Base-by-base conservation (phyloP, 1,140 invertebrate species). In the Hypsibius dujardini region DNA sequence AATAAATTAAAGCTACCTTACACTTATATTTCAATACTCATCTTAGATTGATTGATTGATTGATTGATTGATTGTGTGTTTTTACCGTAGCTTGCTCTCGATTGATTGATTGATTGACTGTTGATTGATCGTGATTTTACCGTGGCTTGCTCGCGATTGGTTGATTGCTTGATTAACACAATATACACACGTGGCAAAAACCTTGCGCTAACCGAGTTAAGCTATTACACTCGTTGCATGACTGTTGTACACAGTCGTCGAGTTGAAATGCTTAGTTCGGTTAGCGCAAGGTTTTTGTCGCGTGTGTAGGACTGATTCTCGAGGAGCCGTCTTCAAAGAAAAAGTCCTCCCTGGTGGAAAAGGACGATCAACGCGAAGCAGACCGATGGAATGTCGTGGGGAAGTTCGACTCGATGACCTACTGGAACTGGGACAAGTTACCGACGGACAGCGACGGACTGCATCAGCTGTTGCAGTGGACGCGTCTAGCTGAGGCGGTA, bases 361-460 rank as follows among this genome's bases (percentile, higher is more conserved):
- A 7, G 7, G 50, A 56, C 7, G 50, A 56, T 7, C n/a, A 7
- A 7, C 50, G 50, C n/a, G 50, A 7, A n/a, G 7, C 7, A 7
- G n/a, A 56, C 50, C 7, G 7, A 56, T 56, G 50, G 50, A 56
- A 56, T 7, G 7, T n/a, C 7, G 50, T 56, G 50, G 50, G 7
- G 47, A 69, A 72, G 50, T 89, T 90, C 77, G 81, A 84, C 71
- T 77, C 84, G 50, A 81, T 89, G 69, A 84, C 81, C 1, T 86
- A 86, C 76, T 90, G 88, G 88, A 89, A 90, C 77, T 88, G 87
- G 82, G 87, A 89, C 75, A 86, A 85, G 77, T 79, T 82, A 60
- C 86, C 87, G 50, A 85, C 84, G 2, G 83, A 83, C 74, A 86
- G 87, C 77, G 88, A 90, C 78, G 79, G 82, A 28, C 77, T 88